Conservation (phyloP, 1,140 invertebrate species). For the Cherax destructor region DNA sequence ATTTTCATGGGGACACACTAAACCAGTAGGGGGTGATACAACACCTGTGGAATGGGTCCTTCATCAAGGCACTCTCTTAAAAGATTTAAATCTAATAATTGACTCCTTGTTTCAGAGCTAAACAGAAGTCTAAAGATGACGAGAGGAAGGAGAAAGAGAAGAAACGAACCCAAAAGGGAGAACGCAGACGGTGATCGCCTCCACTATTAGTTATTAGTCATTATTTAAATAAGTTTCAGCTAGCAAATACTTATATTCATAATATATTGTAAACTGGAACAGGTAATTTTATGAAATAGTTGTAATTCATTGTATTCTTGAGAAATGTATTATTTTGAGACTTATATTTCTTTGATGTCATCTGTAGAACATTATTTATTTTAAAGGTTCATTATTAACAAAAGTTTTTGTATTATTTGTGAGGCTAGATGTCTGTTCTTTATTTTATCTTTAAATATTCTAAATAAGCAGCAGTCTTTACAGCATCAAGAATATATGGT, state of each 20-base stretch:
- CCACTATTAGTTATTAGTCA: slow-evolving; percentile 12
- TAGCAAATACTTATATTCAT: neutral
- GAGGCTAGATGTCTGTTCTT: neutral
- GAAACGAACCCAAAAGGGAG: slow-evolving; percentile 72
- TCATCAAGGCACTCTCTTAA: too few relatives aligned
- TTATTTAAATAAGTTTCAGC: neutral
- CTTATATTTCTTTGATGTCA: neutral
- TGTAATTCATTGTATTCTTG: slow-evolving; percentile 3
- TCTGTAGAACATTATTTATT: neutral
- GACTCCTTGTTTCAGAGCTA: slow-evolving; percentile 56
- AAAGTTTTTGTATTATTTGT: neutral
- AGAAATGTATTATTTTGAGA: neutral
- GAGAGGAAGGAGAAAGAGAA: slow-evolving; percentile 72
- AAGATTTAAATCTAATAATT: too few relatives aligned
- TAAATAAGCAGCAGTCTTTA: neutral
- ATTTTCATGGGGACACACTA: too few relatives aligned
- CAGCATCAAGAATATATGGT: neutral
- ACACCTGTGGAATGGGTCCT: too few relatives aligned
- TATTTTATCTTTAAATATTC: neutral
- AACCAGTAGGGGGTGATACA: too few relatives aligned
- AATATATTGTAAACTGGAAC: neutral
- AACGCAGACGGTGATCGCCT: slow-evolving; percentile 68
- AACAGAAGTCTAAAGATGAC: slow-evolving; percentile 70
- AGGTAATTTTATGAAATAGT: neutral
- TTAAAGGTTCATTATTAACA: neutral